Evolutionary conservation across 2,113 vertebrate genomes (phyloP), one percentile per base, ranked within the genome.

Genomic region (Nothoprocta pentlandii): DNA sequence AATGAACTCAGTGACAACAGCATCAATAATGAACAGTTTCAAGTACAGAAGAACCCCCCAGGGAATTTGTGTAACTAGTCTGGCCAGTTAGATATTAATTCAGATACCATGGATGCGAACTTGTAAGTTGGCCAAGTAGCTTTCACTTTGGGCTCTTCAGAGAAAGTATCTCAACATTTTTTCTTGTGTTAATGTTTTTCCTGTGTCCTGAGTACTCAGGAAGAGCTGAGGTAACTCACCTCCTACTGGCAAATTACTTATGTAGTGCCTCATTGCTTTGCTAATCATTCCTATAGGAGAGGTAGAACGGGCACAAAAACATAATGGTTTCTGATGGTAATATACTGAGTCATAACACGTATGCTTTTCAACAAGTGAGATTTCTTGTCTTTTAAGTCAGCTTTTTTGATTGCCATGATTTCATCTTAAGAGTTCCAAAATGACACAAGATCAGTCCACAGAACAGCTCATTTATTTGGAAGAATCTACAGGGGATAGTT

Each of bases 191-290:
- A 54, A 56, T 78, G 20, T n/a, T 51, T 61, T 88, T 82, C 16
- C 46, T 69, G 1, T 63, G 36, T 59, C n/a, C 10, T 20, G 63
- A 75, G 53, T n/a, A 66, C 6, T 79, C 5, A n/a, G 36, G 36
- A 78, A 63, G 22, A 49, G 32, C 82, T 59, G 39, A 59, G n/a
- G 79, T 36, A 64, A 75, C 23, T 81, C 84, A 30, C 12, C 42
- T 36, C 21, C 5, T 76, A 11, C 30, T 61, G 28, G 14, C 79
- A 23, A 80, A 62, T 85, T 80, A 15, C n/a, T 84, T 81, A 4
- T 9, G 17, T 69, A 1, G 0, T 64, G 5, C 2, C 2, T 46
- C 53, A 42, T 26, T 0, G 0, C 9, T 56, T 11, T 62, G 26
- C 32, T 70, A 63, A 19, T n/a, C 62, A 28, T 53, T 80, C n/a